Conservation (phyloP, 2,113 vertebrate genomes). For the Oryzias melastigma region DNA sequence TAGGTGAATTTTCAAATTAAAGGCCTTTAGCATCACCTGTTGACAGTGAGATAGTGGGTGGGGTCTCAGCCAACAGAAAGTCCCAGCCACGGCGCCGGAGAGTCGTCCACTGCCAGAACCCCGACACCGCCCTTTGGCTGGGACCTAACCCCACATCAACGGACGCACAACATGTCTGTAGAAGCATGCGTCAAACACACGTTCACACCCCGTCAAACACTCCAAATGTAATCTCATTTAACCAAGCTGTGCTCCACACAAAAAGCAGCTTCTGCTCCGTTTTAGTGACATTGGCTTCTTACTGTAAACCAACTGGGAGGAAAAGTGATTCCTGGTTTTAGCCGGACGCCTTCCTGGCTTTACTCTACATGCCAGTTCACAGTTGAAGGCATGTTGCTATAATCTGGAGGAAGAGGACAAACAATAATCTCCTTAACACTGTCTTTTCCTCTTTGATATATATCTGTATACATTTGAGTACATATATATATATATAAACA, state of each 20-base stretch:
- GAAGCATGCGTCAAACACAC: constrained; percentile 55
- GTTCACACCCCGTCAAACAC: constrained; percentile 68
- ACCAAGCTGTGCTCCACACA: constrained; percentile 30
- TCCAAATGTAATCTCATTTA: constrained; percentile 54
- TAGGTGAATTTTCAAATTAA: constrained; percentile 11
- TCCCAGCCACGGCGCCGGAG: constrained; percentile 43
- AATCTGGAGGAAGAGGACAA: constrained; percentile 11
- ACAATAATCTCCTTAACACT: constrained; percentile 68
- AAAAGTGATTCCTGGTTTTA: too few species aligned
- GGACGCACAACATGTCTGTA: constrained; percentile 24
- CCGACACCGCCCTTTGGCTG: constrained; percentile 41
- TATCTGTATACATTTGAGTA: constrained; percentile 74
- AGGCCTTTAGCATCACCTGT: constrained; percentile 24
- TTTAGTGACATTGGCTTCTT: constrained; percentile 41
- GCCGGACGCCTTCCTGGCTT: too few species aligned
- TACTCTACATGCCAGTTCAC: too few species aligned
- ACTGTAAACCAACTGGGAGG: constrained; percentile 29
- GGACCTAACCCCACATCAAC: constrained; percentile 43
- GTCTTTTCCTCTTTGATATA: constrained; percentile 75
- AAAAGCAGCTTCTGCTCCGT: constrained; percentile 29
- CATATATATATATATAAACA: constrained; percentile 76
- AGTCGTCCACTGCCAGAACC: constrained; percentile 63
- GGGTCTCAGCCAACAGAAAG: constrained; percentile 18
- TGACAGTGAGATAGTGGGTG: constrained; percentile 10
- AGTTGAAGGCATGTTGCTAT: constrained; percentile 19